These are phyloP conservation scores for Craterocephalus amniculus DNA, from an alignment of 2,797 vertebrate genomes.

Conservation along the genomic window DNA sequence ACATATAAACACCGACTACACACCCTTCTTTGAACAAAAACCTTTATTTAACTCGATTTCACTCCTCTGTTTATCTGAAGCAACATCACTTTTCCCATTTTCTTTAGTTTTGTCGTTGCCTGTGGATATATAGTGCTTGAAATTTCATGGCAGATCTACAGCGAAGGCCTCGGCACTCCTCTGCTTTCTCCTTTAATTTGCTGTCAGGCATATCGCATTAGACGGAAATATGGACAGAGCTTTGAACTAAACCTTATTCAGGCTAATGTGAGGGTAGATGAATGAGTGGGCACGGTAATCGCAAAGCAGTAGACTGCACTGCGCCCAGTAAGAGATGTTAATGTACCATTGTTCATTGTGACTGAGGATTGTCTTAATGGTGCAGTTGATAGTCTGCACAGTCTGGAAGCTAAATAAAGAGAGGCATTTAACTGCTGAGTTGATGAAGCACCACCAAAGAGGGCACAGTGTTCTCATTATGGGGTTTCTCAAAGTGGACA, in stretches of 20 bases:
- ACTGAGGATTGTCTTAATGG: slow-evolving; percentile 76
- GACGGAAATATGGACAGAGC: slow-evolving; percentile 63
- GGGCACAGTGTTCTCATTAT: slow-evolving; percentile 80
- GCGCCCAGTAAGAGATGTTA: slow-evolving; percentile 58
- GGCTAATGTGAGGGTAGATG: slow-evolving; percentile 57
- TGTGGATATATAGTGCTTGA: slow-evolving; percentile 20
- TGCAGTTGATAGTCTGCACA: slow-evolving; percentile 76
- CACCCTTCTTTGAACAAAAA: neutral
- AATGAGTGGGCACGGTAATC: slow-evolving; percentile 60
- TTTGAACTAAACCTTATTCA: slow-evolving; percentile 54
- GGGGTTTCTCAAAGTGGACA: slow-evolving; percentile 76
- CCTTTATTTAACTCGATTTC: neutral
- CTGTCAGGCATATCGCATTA: slow-evolving; percentile 51
- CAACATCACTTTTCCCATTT: neutral
- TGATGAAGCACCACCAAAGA: slow-evolving; percentile 74
- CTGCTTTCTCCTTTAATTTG: slow-evolving; percentile 69
- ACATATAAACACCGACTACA: slow-evolving; percentile 15
- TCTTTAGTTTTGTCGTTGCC: slow-evolving; percentile 28
- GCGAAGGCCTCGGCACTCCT: slow-evolving; percentile 47
- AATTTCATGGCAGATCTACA: slow-evolving; percentile 57
- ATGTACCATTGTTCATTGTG: slow-evolving; percentile 70
- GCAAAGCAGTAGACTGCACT: slow-evolving; percentile 53
- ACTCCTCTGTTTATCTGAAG: neutral
- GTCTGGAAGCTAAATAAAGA: slow-evolving; percentile 76
- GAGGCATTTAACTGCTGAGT: slow-evolving; percentile 71